A percentile compares a stretch with the other conserved stretches of the same genome.
phyloP scores from a whole-genome alignment of 2,888 invertebrate genomes.

The Pantelozetes paolii region DNA sequence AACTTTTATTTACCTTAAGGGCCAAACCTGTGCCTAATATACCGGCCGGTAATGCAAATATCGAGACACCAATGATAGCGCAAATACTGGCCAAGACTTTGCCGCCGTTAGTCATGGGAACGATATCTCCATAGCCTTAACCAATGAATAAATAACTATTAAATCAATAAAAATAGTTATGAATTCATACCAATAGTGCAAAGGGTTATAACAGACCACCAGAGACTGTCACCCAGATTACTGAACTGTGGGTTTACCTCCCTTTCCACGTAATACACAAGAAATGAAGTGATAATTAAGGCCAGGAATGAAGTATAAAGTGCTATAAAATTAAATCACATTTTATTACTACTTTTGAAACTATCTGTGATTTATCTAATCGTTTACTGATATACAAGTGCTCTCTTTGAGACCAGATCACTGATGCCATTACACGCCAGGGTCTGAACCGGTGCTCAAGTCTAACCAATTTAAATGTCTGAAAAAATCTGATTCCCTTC shows the following conservation, averaged over 20 bases:
- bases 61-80: constrained; percentile 56
- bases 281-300: constrained; percentile 22
- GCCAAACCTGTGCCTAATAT: constrained; percentile 47
- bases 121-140: constrained; percentile 56
- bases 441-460: constrained; percentile 31
- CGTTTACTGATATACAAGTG: constrained; percentile 13
- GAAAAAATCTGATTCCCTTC: constrained; percentile 28
- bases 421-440: constrained; percentile 35
- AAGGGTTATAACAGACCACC: constrained; percentile 53
- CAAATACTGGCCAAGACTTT: constrained; percentile 57
- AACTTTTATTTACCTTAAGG: constrained; percentile 1
- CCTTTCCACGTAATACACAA: constrained; percentile 35
- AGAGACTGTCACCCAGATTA: constrained; percentile 14
- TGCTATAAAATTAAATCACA: not conserved
- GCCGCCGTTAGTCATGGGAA: constrained; percentile 57
- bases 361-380: not conserved
- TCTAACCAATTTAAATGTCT: constrained; percentile 33
- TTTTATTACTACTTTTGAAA: not conserved
- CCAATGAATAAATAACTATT: not conserved
- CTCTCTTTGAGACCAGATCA: constrained; percentile 22
- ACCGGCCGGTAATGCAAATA: constrained; percentile 58
- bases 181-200: constrained; percentile 53
- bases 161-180: not conserved
- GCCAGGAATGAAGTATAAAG: constrained; percentile 18
- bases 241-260: constrained; percentile 21